Base-by-base conservation (phyloP, 1,140 invertebrate genomes). In the Trichonephila clavipes region DNA sequence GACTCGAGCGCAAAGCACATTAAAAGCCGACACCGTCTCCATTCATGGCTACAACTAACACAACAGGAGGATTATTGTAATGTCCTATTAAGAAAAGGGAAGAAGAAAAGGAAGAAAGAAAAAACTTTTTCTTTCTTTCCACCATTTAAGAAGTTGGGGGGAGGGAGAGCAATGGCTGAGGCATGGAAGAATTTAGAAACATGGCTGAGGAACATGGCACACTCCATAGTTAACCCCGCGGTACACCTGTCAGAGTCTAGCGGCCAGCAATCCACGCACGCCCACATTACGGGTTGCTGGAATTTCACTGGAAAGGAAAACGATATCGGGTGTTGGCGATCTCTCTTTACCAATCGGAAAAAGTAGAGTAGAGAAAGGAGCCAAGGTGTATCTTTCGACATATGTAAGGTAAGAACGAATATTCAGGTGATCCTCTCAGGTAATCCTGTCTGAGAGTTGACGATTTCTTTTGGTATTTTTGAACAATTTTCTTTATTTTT, bases 171-270 rank as follows among this genome's bases (percentile, higher is more conserved):
- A 19, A 44, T 59, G 62, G 28, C 21, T 61, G 77, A 24, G 58
- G 28, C 14, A 58, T 40, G 58, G 86, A 88, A 61, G 86, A 93
- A 88, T 93, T 93, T 93, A 81, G 91, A 92, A 92, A 92, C 91
- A 92, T 87, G 91, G 91, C 64, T 51, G 21, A 58, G 91, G 91
- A 92, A 87, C 91, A 92, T 87, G 91, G 40, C 92, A 64, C 92
- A 93, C 92, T 93, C 92, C 86, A 58, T 93, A 93, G 92, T 93
- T 93, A 93, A 93, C 92, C 92, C 69, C 86, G 92, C 51, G 85
- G 86, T 93, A 93, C 92, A 93, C 92, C 92, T 93, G 92, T 93
- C 92, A 88, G 92, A 93, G 86, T 93, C 86, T 83, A 92, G 91
- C 91, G 91, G 62, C 34, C 82, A 51, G 91, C 83, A 92, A 72